A percentile compares a stretch with the other conserved stretches of the same genome.
Conservation (phyloP, 1,140 invertebrate species). For the Trichonephila clavata region DNA sequence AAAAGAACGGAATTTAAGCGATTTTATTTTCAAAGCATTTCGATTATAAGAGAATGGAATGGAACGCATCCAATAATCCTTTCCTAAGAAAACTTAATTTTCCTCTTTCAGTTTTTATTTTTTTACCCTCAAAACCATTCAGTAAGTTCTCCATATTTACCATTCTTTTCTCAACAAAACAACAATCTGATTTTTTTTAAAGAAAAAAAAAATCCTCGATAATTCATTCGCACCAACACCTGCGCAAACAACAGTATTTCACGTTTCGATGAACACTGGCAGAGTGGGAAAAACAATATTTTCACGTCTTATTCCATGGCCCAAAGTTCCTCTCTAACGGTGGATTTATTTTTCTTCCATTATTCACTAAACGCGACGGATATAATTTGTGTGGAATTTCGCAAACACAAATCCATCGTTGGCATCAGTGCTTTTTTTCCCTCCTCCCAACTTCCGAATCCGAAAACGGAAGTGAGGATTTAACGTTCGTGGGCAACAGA, state of each 20-base stretch:
- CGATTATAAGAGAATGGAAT: too few relatives aligned
- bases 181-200: not conserved
- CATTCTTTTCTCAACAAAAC: not conserved
- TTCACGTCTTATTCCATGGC: not conserved
- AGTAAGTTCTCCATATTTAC: not conserved
- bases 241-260: not conserved
- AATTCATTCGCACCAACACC: not conserved
- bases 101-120: too few relatives aligned
- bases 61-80: too few relatives aligned
- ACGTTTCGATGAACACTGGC: not conserved
- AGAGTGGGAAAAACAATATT: not conserved
- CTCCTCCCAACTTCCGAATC: not conserved
- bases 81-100: too few relatives aligned
- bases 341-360: constrained; percentile 15
- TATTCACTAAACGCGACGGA: constrained; percentile 1
- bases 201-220: not conserved
- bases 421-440: not conserved
- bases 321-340: not conserved
- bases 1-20: too few relatives aligned
- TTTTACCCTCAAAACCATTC: not conserved
- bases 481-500: constrained; percentile 8
- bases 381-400: constrained; percentile 18
- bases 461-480: not conserved
- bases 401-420: constrained; percentile 9
- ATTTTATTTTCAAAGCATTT: too few relatives aligned